These are phyloP conservation scores for Oriolus oriolus DNA, from an alignment of 2,113 vertebrate species.

Conservation along the genomic window DNA sequence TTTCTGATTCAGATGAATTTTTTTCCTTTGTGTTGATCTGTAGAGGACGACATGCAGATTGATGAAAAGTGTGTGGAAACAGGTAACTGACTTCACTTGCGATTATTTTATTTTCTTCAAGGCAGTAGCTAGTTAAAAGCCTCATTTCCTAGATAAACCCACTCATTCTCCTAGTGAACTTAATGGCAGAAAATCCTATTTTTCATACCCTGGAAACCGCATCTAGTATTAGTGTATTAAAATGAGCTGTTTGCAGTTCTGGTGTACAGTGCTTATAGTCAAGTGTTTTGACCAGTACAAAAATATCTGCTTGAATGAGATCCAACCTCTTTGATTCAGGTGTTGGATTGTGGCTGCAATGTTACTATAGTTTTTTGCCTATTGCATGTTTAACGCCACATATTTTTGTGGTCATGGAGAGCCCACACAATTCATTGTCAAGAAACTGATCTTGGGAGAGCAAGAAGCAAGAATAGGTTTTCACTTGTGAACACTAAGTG, in stretches of 20 bases:
- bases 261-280: neutral
- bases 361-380: neutral
- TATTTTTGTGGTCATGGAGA: neutral
- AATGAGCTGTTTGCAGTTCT: neutral
- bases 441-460: neutral
- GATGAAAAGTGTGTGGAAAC: slow-evolving; percentile 92
- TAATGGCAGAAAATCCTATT: neutral
- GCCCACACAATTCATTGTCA: neutral
- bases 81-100: slow-evolving; percentile 74
- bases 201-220: neutral
- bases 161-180: neutral
- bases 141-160: neutral
- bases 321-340: neutral
- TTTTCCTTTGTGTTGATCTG: slow-evolving; percentile 2
- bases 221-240: neutral
- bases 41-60: slow-evolving; percentile 88
- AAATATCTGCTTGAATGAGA: neutral
- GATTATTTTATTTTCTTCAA: neutral
- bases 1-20: neutral
- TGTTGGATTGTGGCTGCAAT: neutral
- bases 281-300: neutral
- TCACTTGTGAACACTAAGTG: neutral
- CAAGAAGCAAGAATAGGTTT: neutral
- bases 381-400: neutral
- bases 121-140: neutral